Percentiles rank a stretch among this genome's conserved stretches.
phyloP scores from a whole-genome alignment of 2,888 invertebrate genomes.

The Cremastobaeus sp. region DNA sequence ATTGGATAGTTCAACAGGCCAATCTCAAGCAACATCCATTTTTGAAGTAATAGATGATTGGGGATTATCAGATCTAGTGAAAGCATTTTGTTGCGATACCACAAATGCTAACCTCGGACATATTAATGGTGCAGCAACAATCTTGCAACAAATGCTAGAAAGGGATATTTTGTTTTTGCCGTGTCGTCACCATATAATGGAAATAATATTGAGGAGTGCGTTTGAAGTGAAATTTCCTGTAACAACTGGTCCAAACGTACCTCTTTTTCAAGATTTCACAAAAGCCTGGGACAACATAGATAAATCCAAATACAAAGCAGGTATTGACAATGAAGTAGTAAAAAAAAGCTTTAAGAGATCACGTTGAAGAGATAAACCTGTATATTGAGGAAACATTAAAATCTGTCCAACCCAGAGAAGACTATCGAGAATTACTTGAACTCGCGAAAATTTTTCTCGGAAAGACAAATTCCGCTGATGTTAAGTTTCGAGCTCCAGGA shows the following conservation, averaged over 20 bases:
- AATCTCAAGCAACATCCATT: constrained; percentile 44
- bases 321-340: neutral
- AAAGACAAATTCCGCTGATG: constrained; percentile 46
- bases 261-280: neutral
- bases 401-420: constrained; percentile 56
- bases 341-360: constrained; percentile 1
- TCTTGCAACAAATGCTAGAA: neutral
- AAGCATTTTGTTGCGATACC: constrained; percentile 22
- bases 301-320: neutral
- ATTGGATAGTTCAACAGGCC: constrained; percentile 39
- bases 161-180: constrained; percentile 1
- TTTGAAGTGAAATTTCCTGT: neutral
- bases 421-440: constrained; percentile 61
- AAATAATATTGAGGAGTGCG: constrained; percentile 6
- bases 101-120: constrained; percentile 12
- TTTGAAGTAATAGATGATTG: constrained; percentile 37
- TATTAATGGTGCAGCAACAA: constrained; percentile 14
- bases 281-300: constrained; percentile 2
- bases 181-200: constrained; percentile 11
- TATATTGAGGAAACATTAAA: constrained; percentile 20
- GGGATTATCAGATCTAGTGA: constrained; percentile 9
- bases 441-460: constrained; percentile 64
- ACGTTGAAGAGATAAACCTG: constrained; percentile 1
- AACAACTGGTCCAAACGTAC: constrained; percentile 2
- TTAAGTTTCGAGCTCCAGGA: constrained; percentile 60